Percentiles rank a stretch among this genome's conserved stretches.
Evolutionary conservation across 1,140 invertebrate genomes (phyloP).

Genomic region (Leptinotarsa lineolata): DNA sequence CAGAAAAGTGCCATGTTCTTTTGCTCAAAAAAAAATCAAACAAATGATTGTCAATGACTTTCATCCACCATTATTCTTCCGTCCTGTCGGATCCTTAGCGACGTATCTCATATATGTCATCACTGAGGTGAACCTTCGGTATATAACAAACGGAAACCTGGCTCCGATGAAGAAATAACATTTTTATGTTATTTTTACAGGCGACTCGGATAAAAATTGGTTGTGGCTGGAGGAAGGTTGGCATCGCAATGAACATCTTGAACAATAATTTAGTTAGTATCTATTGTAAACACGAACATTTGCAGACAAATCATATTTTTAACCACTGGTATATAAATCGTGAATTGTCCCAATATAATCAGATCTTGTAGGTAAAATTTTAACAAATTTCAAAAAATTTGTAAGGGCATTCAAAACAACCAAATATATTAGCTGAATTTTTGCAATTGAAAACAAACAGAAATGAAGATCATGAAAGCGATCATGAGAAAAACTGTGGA

Average conservation of each 20-base stretch:
- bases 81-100: not conserved
- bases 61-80: not conserved
- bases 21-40: not conserved
- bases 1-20: no score
- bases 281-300: no score
- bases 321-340: no score
- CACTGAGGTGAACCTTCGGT: slow-evolving; percentile 43
- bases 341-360: no score
- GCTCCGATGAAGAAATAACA: slow-evolving; percentile 54
- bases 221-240: not conserved
- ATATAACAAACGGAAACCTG: slow-evolving; percentile 44
- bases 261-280: not conserved
- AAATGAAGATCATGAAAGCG: no score
- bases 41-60: not conserved
- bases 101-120: slow-evolving; percentile 33
- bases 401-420: no score
- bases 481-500: no score
- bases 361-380: no score
- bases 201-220: slow-evolving; percentile 28
- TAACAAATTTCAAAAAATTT: no score
- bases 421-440: no score
- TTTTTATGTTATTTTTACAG: slow-evolving; percentile 50
- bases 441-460: no score
- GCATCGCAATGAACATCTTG: not conserved
- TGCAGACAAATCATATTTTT: no score